A percentile compares a stretch with the other conserved stretches of the same genome.
phyloP scores from a whole-genome alignment of 2,797 vertebrate species.

The Mus caroli region DNA sequence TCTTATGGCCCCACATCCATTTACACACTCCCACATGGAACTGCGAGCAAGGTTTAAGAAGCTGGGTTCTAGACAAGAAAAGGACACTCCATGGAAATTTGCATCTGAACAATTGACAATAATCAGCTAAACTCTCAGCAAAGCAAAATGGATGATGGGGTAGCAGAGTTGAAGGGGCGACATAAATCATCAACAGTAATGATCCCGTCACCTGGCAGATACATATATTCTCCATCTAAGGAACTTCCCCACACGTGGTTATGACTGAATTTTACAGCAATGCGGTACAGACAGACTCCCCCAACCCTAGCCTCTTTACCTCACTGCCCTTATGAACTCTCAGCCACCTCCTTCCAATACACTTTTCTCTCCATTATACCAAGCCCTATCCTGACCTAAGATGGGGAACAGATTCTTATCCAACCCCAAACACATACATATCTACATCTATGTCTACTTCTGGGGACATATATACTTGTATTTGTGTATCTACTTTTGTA shows the following conservation, averaged over 20 bases:
- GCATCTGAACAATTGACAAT: not conserved
- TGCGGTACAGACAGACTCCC: not conserved
- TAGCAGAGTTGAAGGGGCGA: accelerated
- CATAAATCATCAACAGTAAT: not conserved
- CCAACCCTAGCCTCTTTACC: not conserved
- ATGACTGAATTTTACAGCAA: not conserved
- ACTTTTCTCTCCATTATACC: not conserved
- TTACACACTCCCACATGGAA: not conserved
- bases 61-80: not conserved
- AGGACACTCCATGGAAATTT: not conserved
- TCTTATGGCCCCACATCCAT: not conserved
- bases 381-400: not conserved
- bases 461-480: not conserved
- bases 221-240: not conserved
- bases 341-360: not conserved
- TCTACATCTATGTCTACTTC: not conserved
- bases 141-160: not conserved
- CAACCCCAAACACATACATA: not conserved
- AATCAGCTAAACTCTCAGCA: not conserved
- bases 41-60: not conserved
- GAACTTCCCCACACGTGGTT: not conserved
- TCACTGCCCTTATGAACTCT: not conserved
- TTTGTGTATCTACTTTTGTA: not conserved
- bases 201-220: not conserved
- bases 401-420: not conserved